Evolutionary conservation across 2,888 invertebrate genomes (phyloP), one percentile per base, ranked within the genome.

Genomic region (Ryuthela nishihirai): DNA sequence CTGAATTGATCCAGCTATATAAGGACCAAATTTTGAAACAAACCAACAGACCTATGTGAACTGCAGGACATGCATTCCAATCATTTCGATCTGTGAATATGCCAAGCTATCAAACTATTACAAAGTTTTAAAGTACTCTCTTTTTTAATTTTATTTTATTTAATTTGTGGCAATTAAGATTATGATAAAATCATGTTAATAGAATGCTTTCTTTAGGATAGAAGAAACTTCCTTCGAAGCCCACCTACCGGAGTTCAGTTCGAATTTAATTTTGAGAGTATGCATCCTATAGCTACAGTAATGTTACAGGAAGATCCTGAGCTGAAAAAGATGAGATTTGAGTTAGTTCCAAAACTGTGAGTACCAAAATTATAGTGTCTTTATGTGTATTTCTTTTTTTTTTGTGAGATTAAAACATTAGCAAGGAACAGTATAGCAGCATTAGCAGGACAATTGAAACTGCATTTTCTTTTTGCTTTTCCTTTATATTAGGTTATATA

Each of bases 311-410:
- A 94, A 75, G 98, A 99, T 78, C 86, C 90, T 63, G 92, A 94
- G 77, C 83, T 99, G 72, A 89, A 94, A 78, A 91, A 91, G 79
- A 97, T 98, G 93, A 87, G 99, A 77, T 99, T 97, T 80, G 93
- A 97, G 77, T 84, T 99, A 73, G 99, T 99, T 74, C 99, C 99
- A 71, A 99, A 98, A 87, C 85, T 92, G 97, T 97, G 78, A 84
- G 90, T 44, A n/a, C n/a, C n/a, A n/a, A n/a, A n/a, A n/a, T n/a
- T n/a, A n/a, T n/a, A 39, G n/a, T 34, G 36, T 39, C n/a, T 34
- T 0, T 2, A 5, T 12, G 7, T 18, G 1, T 29, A 12, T 45
- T 18, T 44, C 18, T 12, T 24, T 5, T 26, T 6, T 18, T n/a
- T 46, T 35, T 17, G 10, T n/a, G n/a, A n/a, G n/a, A n/a, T n/a